Evolutionary conservation across 2,888 invertebrate species (phyloP), one percentile per base, ranked within the genome.

Genomic region (Andrena trimmerana): DNA sequence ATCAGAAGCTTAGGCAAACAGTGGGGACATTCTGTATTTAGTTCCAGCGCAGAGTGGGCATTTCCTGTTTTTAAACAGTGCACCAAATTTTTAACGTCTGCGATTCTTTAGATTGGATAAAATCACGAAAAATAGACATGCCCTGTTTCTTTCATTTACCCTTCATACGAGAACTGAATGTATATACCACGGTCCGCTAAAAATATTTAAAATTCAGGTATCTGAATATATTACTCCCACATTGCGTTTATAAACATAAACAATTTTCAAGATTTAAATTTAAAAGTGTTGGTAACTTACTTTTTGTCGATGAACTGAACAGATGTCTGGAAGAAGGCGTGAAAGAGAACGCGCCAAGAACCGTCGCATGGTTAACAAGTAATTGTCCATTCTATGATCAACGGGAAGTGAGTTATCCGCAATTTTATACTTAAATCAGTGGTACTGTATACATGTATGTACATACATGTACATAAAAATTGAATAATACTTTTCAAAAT

Each of bases 181-280:
- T 65, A 82, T 8, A 69, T 72, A 82, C 42, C 78, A 70, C 60
- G 69, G 78, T 66, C 50, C 16, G 72, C 65, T 69, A 16, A 48
- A 73, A 52, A 66, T 27, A 63, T 68, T 60, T 62, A 20, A 20
- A 57, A 65, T 62, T 63, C 50, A 13, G 42, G 62, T 69, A 57
- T 54, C 42, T 24, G 29, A 66, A 31, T 50, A 66, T 62, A 33
- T 5, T 52, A 24, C 29, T 29, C 36, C 24, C 4, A 4, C 59
- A 3, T 50, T 50, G 4, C 1, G 48, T 60, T 48, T 31, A 1
- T 24, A 50, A 16, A 16, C 67, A 20, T n/a, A 59, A 50, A 50
- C 62, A 31, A 60, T 24, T 20, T n/a, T 4, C 8, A 54, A 31
- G 27, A 48, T 33, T 68, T 52, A 20, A 33, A 48, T 48, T 36